Percentiles rank a stretch among this genome's conserved stretches.
Evolutionary conservation across 2,113 vertebrate genomes (phyloP).

Genomic region (Jacana jacana): DNA sequence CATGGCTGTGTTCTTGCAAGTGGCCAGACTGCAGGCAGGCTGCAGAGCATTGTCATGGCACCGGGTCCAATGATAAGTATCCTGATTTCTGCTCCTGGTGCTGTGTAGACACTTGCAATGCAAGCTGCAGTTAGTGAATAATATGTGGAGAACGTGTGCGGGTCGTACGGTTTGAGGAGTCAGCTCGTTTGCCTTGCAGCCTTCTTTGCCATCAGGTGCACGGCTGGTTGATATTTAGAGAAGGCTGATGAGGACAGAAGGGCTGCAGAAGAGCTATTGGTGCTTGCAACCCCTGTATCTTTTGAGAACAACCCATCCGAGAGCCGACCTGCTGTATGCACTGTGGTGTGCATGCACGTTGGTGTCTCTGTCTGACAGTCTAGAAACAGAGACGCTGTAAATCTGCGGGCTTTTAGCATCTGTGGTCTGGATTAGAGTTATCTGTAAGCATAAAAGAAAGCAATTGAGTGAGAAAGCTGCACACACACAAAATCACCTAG

Average conservation of each 20-base stretch:
- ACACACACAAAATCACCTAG: not conserved
- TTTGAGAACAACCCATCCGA: not conserved
- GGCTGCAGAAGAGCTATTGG: not conserved
- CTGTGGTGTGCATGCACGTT: too few relatives aligned
- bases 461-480: not conserved
- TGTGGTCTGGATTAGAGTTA: not conserved
- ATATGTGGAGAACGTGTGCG: fast-evolving
- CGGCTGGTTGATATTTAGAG: not conserved
- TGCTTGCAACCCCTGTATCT: fast-evolving
- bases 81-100: not conserved
- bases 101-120: not conserved
- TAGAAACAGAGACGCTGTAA: not conserved
- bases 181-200: not conserved
- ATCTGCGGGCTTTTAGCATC: not conserved
- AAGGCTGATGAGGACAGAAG: not conserved
- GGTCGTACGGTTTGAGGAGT: not conserved
- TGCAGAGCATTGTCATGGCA: fast-evolving
- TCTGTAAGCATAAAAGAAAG: not conserved
- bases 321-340: fast-evolving
- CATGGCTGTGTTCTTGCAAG: not conserved
- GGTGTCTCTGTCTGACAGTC: fast-evolving
- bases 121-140: not conserved
- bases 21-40: too few relatives aligned
- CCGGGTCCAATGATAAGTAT: not conserved
- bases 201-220: not conserved